Percentiles rank a stretch among this genome's conserved stretches.
Evolutionary conservation across 2,888 invertebrate genomes (phyloP).

Genomic region (Endomychus coccineus): DNA sequence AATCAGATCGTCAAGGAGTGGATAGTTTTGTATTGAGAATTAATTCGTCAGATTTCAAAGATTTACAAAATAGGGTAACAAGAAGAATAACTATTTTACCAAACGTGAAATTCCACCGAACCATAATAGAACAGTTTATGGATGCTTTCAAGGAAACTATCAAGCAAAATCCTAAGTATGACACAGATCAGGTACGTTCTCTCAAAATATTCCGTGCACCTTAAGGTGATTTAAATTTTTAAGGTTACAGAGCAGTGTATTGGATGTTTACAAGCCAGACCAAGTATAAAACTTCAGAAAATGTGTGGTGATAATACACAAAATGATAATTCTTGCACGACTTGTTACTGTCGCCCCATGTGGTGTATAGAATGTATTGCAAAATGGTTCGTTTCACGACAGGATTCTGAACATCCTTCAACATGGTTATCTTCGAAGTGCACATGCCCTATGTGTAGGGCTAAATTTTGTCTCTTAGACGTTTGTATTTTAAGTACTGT

Average conservation of each 20-base stretch:
- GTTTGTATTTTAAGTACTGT: slow-evolving; percentile 48
- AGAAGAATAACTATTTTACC: slow-evolving; percentile 61
- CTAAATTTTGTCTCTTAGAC: slow-evolving; percentile 78
- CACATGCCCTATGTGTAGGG: slow-evolving; percentile 82
- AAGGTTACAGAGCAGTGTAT: slow-evolving; percentile 77
- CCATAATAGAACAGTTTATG: slow-evolving; percentile 75
- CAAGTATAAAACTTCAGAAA: slow-evolving; percentile 73
- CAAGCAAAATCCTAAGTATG: slow-evolving; percentile 58
- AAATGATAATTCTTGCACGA: slow-evolving; percentile 45
- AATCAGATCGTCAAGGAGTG: slow-evolving; percentile 54
- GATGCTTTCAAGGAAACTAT: slow-evolving; percentile 74
- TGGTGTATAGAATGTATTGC: slow-evolving; percentile 85
- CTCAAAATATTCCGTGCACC: background rate
- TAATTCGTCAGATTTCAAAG: slow-evolving; percentile 70
- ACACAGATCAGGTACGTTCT: slow-evolving; percentile 47
- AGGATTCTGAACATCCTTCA: slow-evolving; percentile 59
- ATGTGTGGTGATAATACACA: slow-evolving; percentile 51
- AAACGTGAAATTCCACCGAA: slow-evolving; percentile 66
- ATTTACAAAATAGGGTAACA: slow-evolving; percentile 64
- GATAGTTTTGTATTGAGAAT: slow-evolving; percentile 62
- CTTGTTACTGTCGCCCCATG: slow-evolving; percentile 74
- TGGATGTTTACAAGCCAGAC: slow-evolving; percentile 74
- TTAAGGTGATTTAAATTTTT: slow-evolving; percentile 20
- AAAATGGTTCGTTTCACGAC: slow-evolving; percentile 82
- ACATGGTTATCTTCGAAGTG: slow-evolving; percentile 77